Conservation (phyloP, 2,888 invertebrate species). For the Atherix ibis region DNA sequence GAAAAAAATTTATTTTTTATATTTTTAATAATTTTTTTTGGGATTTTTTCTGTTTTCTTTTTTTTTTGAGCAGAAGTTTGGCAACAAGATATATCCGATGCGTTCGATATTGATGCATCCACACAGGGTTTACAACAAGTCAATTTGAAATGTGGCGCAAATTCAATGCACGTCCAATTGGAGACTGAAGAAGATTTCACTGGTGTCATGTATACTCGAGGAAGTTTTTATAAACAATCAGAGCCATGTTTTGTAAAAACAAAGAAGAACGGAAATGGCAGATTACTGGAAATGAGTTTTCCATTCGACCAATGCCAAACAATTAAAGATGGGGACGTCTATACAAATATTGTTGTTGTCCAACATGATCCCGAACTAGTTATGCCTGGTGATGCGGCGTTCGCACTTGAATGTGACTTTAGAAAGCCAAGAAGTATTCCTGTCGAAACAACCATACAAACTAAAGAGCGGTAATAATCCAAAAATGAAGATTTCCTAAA, state of each 20-base stretch:
- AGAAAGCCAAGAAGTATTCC: slow-evolving; percentile 37
- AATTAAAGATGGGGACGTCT: slow-evolving; percentile 37
- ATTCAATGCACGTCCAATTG: slow-evolving; percentile 38
- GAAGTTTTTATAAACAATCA: slow-evolving; percentile 40
- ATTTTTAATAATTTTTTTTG: background rate
- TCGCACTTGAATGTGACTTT: slow-evolving; percentile 48
- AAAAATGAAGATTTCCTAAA: no score
- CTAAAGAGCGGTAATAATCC: slow-evolving; percentile 30
- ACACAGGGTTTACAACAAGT: slow-evolving; percentile 41
- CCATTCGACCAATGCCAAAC: slow-evolving; percentile 41
- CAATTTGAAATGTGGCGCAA: slow-evolving; percentile 39
- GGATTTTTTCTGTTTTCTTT: background rate
- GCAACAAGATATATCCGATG: slow-evolving; percentile 38
- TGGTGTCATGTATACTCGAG: slow-evolving; percentile 46
- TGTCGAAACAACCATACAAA: slow-evolving; percentile 36
- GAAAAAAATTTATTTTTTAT: background rate
- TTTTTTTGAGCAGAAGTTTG: slow-evolving; percentile 30
- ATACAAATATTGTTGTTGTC: slow-evolving; percentile 43
- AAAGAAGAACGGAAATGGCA: slow-evolving; percentile 25
- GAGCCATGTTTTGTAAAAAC: slow-evolving; percentile 41
- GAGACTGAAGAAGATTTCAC: slow-evolving; percentile 40
- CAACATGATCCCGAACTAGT: slow-evolving; percentile 50
- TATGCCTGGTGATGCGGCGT: slow-evolving; percentile 48
- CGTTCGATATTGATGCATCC: slow-evolving; percentile 40
- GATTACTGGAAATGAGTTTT: slow-evolving; percentile 38